A percentile compares a stretch with the other conserved stretches of the same genome.
Conservation (phyloP, 2,888 invertebrate genomes). For the Archips crataeganus region DNA sequence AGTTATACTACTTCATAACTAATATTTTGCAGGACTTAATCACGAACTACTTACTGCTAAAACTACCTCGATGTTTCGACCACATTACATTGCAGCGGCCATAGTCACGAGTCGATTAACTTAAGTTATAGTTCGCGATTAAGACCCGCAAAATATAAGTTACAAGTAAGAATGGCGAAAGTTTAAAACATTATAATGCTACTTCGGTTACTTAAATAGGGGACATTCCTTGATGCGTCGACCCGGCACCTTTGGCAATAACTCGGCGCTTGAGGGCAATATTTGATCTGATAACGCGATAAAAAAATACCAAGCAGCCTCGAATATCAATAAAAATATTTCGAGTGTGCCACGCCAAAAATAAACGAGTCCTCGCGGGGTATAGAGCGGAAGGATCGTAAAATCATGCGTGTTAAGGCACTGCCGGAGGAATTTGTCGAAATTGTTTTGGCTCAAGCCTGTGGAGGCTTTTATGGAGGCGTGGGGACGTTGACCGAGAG, state of each 20-base stretch:
- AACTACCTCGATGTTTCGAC: no score
- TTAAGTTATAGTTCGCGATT: no score
- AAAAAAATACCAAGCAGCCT: conserved; percentile 66
- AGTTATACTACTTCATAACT: conserved; percentile 20
- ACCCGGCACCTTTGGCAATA: conserved; percentile 51
- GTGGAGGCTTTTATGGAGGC: conserved; percentile 79
- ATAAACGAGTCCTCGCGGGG: conserved; percentile 65
- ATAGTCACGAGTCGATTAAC: no score
- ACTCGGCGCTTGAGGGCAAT: conserved; percentile 56
- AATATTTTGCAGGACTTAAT: no score
- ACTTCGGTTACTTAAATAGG: conserved; percentile 49
- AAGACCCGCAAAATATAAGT: no score
- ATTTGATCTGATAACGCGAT: conserved; percentile 68
- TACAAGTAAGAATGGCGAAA: no score
- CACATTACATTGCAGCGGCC: no score
- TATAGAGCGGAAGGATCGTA: conserved; percentile 71
- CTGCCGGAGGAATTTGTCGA: conserved; percentile 80
- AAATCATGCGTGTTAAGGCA: conserved; percentile 79
- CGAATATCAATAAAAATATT: conserved; percentile 73
- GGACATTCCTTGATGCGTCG: conserved; percentile 50
- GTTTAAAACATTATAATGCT: neutral
- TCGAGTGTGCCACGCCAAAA: conserved; percentile 58
- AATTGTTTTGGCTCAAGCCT: conserved; percentile 81
- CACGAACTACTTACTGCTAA: no score
- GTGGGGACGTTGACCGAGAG: conserved; percentile 80